Evolutionary conservation across 2,888 invertebrate species (phyloP).

Genomic region (Macropis europaea): DNA sequence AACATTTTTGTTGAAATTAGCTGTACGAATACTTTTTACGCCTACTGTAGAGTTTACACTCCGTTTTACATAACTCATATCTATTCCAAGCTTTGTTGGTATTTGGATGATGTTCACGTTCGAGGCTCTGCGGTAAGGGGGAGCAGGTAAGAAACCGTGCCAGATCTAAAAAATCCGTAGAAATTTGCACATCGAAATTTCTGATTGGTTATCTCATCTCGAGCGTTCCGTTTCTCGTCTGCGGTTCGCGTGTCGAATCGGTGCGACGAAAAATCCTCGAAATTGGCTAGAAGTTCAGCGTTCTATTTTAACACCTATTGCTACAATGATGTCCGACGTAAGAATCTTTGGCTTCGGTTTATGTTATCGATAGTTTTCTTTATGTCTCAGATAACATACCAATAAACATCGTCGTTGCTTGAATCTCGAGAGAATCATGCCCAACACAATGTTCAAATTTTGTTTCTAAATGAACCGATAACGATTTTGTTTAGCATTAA

Average conservation of each 20-base stretch:
- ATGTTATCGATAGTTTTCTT: conserved; percentile 17
- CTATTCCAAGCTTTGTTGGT: conserved; percentile 52
- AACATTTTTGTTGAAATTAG: too few relatives aligned
- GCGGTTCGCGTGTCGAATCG: too few relatives aligned
- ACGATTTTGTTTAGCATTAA: background rate
- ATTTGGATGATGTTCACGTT: conserved; percentile 33
- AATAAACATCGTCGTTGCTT: background rate
- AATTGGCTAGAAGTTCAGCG: too few relatives aligned
- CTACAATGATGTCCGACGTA: conserved; percentile 3
- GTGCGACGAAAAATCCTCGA: too few relatives aligned
- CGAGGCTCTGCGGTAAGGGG: conserved; percentile 13
- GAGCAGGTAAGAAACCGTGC: conserved; percentile 9
- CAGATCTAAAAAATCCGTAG: conserved; percentile 15
- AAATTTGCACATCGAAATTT: too few relatives aligned
- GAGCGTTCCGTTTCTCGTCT: too few relatives aligned
- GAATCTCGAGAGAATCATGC: background rate
- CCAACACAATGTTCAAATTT: background rate
- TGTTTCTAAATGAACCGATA: background rate
- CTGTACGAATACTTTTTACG: too few relatives aligned
- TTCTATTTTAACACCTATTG: conserved; percentile 32
- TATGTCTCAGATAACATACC: background rate
- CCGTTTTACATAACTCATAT: conserved; percentile 53
- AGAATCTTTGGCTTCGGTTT: conserved; percentile 20
- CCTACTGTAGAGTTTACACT: conserved; percentile 8
- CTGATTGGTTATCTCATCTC: too few relatives aligned